Evolutionary conservation across 2,888 invertebrate genomes (phyloP), one percentile per base, ranked within the genome.

Genomic region (Oscheius sp.): DNA sequence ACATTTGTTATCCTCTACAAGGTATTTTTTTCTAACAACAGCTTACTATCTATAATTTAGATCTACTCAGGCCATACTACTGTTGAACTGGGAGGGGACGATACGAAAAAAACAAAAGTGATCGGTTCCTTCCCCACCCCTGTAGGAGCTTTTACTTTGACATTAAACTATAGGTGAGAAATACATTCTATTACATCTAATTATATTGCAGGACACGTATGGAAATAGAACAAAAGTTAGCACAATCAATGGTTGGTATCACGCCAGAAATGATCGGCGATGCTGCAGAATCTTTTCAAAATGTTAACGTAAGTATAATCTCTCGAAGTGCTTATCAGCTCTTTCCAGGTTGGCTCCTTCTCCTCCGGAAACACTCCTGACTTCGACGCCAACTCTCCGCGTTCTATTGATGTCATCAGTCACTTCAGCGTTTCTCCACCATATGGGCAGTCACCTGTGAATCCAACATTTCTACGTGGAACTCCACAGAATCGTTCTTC

Each of bases 1-100:
- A 71, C 73, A 2, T 73, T 64, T 50, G 71, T 73, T 1, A 71
- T 73, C 17, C 64, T 69, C 5, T 73, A 73, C 33, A 59, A 65
- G 64, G 71, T 73, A 61, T 22, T 28, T 62, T 30, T 17, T 22
- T 51, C 36, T 24, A 14, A n/a, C 32, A 26, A 26, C 32, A 61
- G 8, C 4, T 14, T 59, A 41, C n/a, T 28, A 30, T 12, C 14
- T n/a, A 28, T 9, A 36, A 30, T 54, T 32, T 66, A 72, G 72
- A 45, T 72, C 0, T 28, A 59, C 6, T 47, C 57, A 2, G 68
- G 67, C 5, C 32, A 26, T 12, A 64, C 73, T 4, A 38, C 54
- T 0, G 57, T 73, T 17, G 68, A 73, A 38, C 54, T 73, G 24
- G 73, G 73, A 1, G 24, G 4, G 9, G 47, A 47, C 2, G 20